Evolutionary conservation across 64 coral and sea anemone species (phyloP).

Genomic region (Montipora capricornis): DNA sequence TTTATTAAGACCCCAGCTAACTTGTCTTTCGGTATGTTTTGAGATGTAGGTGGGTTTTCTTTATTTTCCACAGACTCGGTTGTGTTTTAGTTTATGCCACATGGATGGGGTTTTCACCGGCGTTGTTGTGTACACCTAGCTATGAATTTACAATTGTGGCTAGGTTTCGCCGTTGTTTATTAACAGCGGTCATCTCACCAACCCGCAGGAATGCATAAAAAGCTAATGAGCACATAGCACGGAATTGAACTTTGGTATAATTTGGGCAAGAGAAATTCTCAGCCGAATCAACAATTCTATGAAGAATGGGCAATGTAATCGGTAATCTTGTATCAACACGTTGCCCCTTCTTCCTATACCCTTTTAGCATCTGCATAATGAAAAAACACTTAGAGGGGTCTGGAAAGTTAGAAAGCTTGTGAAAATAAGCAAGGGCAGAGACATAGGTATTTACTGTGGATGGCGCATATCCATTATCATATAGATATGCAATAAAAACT

Average conservation of each 20-base stretch:
- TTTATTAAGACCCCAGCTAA: too few species aligned
- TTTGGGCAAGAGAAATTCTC: not conserved
- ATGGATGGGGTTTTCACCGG: too few species aligned
- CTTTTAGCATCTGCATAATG: conserved; percentile 29
- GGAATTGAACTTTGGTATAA: conserved; percentile 22
- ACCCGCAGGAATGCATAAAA: conserved; percentile 47
- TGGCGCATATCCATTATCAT: not conserved
- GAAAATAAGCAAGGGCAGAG: conserved; percentile 26
- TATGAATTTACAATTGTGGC: too few species aligned
- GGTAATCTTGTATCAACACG: conserved; percentile 1
- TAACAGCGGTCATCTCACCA: conserved; percentile 34
- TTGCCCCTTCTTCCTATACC: not conserved
- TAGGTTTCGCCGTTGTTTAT: too few species aligned
- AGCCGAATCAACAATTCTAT: not conserved
- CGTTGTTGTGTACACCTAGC: too few species aligned
- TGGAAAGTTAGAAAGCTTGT: not conserved
- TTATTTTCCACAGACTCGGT: too few species aligned
- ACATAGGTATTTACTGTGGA: not conserved
- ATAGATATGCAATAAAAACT: conserved; percentile 34
- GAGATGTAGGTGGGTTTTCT: too few species aligned
- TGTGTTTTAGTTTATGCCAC: too few species aligned
- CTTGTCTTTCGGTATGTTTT: too few species aligned
- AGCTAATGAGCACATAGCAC: not conserved
- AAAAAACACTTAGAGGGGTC: not conserved
- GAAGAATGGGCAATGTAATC: conserved; percentile 8